Evolutionary conservation across 2,113 vertebrate species (phyloP).

Genomic region (Dasyprocta punctata): DNA sequence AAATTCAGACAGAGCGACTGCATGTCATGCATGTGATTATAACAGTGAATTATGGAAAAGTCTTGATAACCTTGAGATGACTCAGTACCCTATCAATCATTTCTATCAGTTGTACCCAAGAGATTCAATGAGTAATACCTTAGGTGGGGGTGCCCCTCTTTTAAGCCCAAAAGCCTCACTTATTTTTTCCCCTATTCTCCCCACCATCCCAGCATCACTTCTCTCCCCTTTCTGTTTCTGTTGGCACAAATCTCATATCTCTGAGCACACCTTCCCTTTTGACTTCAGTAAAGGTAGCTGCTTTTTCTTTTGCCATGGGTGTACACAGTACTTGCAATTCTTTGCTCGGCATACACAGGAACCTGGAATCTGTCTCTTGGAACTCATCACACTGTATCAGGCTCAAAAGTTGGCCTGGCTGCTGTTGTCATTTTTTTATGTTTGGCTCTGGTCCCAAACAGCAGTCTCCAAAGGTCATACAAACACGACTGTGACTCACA

Average conservation of each 20-base stretch:
- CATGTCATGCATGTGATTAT: neutral
- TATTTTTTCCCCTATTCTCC: neutral
- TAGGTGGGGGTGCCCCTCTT: neutral
- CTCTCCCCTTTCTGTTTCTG: neutral
- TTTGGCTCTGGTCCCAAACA: neutral
- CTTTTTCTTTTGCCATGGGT: neutral
- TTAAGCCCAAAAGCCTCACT: no score
- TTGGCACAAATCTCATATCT: neutral
- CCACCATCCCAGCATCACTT: neutral
- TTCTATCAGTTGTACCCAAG: neutral
- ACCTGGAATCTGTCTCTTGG: neutral
- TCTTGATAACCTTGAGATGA: neutral
- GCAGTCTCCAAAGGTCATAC: neutral
- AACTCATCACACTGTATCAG: neutral
- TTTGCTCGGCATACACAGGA: neutral
- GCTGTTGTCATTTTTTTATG: neutral
- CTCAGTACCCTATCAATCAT: neutral
- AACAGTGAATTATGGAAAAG: neutral
- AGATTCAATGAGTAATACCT: neutral
- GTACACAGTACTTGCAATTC: neutral
- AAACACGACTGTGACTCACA: neutral
- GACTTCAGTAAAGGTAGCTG: neutral
- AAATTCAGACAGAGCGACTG: neutral
- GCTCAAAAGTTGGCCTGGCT: neutral
- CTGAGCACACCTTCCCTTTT: neutral